phyloP scores from a whole-genome alignment of 2,797 vertebrate genomes.

The Coilia nasus region DNA sequence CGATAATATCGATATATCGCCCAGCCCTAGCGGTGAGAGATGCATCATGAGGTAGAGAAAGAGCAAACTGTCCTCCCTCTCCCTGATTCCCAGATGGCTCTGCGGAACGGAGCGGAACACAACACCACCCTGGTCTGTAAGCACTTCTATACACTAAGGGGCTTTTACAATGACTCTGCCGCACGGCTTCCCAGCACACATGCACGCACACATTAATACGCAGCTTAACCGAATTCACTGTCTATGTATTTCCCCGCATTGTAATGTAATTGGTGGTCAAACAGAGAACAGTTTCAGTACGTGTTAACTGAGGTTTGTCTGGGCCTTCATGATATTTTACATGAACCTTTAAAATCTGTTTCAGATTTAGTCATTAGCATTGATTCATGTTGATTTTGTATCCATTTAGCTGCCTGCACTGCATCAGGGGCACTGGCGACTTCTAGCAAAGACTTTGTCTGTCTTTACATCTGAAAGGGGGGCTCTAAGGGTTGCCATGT shows the following conservation, averaged over 20 bases:
- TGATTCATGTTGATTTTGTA: background rate
- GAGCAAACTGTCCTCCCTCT: background rate
- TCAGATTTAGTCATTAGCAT: background rate
- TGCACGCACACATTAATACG: conserved; percentile 28
- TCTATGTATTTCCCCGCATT: background rate
- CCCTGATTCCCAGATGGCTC: background rate
- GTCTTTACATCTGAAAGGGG: background rate
- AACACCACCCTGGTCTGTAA: background rate
- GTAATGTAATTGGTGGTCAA: background rate
- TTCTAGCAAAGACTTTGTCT: background rate
- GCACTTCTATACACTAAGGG: background rate
- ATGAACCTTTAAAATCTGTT: too few species aligned
- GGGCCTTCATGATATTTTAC: background rate
- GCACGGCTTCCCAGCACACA: conserved; percentile 39
- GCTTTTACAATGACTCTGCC: conserved; percentile 6
- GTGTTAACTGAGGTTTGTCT: background rate
- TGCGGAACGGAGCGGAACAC: background rate
- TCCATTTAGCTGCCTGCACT: background rate
- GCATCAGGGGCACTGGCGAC: background rate
- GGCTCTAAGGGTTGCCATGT: background rate
- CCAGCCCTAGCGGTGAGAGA: background rate
- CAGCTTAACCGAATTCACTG: background rate
- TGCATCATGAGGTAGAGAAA: background rate
- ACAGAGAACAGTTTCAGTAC: background rate
- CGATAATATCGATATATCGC: too few species aligned